phyloP scores from a whole-genome alignment of 2,888 invertebrate species.

The Aspidiotus rigidus region DNA sequence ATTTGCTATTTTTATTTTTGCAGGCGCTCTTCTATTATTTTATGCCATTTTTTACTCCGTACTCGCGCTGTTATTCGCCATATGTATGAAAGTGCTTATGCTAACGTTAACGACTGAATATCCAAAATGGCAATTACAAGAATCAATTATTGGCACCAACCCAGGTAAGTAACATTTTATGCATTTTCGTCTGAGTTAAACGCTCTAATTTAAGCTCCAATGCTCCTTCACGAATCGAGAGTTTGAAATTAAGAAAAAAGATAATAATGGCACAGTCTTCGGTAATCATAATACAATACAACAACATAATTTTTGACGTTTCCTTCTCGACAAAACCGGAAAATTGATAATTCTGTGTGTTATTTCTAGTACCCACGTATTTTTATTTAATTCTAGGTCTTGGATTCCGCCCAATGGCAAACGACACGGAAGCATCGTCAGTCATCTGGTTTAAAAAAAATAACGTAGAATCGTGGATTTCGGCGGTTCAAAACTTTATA shows the following conservation, averaged over 20 bases:
- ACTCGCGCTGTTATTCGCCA: conserved; percentile 71
- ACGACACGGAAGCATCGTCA: conserved; percentile 49
- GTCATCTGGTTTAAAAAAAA: conserved; percentile 51
- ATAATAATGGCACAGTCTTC: too few species aligned
- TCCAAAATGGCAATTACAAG: conserved; percentile 65
- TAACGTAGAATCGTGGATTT: conserved; percentile 50
- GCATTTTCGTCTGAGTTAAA: too few species aligned
- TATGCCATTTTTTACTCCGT: conserved; percentile 79
- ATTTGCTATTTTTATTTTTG: conserved; percentile 41
- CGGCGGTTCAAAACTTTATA: conserved; percentile 50
- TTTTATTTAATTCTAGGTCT: conserved; percentile 44
- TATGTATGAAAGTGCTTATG: conserved; percentile 75
- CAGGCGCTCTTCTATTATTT: conserved; percentile 74
- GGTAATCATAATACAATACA: too few species aligned
- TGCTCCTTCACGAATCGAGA: too few species aligned
- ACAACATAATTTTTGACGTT: too few species aligned
- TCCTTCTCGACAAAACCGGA: too few species aligned
- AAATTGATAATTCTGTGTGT: too few species aligned
- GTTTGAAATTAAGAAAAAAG: too few species aligned
- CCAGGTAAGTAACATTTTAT: conserved; percentile 47
- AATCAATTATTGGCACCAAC: conserved; percentile 69
- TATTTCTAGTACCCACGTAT: too few species aligned
- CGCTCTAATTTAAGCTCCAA: too few species aligned
- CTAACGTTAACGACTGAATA: conserved; percentile 56
- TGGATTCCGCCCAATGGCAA: conserved; percentile 55